Percentiles rank a stretch among this genome's conserved stretches.
phyloP scores from a whole-genome alignment of 2,113 vertebrate species.

The Austrofundulus limnaeus region DNA sequence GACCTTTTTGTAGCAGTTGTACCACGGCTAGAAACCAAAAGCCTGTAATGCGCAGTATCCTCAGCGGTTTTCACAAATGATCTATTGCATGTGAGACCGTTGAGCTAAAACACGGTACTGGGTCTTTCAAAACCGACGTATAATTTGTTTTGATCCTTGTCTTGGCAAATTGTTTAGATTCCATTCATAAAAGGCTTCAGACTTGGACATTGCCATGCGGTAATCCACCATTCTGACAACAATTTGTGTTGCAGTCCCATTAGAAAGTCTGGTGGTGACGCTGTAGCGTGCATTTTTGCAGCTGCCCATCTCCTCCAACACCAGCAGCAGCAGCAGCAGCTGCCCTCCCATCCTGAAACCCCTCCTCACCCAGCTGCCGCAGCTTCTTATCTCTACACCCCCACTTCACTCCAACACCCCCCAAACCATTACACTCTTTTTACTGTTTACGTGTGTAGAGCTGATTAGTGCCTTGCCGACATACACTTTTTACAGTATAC shows the following conservation, averaged over 20 bases:
- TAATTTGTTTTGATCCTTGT: not conserved
- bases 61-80: constrained; percentile 44
- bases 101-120: constrained; percentile 8
- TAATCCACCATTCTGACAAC: constrained; percentile 16
- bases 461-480: constrained; percentile 41
- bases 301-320: constrained; percentile 50
- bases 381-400: constrained; percentile 74
- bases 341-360: not conserved
- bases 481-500: constrained; percentile 13
- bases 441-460: constrained; percentile 23
- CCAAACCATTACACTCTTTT: constrained; percentile 37
- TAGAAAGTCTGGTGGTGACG: constrained; percentile 27
- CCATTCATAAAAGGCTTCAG: not conserved
- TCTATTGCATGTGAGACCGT: not conserved
- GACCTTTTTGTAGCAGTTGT: constrained; percentile 8
- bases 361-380: constrained; percentile 55
- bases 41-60: constrained; percentile 18
- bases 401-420: constrained; percentile 48
- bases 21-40: constrained; percentile 16
- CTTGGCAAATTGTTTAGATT: not conserved
- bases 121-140: constrained; percentile 1
- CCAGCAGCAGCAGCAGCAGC: constrained; percentile 41
- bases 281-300: constrained; percentile 55
- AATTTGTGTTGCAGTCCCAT: constrained; percentile 4
- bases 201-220: constrained; percentile 44